Conservation (phyloP, 2,113 vertebrate species). For the Sylvilagus bachmani region DNA sequence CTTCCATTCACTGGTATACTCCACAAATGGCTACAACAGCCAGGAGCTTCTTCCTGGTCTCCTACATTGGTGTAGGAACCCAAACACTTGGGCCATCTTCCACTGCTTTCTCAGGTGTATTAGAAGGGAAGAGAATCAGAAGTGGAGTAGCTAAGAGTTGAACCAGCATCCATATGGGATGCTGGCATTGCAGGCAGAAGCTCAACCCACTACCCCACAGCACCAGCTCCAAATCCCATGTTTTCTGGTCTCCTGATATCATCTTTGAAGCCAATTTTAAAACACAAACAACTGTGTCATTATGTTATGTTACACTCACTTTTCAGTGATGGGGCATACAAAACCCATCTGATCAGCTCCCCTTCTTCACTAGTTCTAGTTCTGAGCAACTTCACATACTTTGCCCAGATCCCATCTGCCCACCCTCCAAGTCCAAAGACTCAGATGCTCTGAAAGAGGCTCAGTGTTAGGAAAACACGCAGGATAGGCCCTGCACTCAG, state of each 20-base stretch:
- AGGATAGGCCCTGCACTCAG: constrained; percentile 16
- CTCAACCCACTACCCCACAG: too few relatives aligned
- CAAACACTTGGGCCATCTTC: too few relatives aligned
- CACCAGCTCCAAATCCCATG: neutral
- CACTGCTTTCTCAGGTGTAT: too few relatives aligned
- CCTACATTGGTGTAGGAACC: too few relatives aligned
- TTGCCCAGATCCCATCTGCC: constrained; percentile 11
- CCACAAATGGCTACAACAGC: too few relatives aligned
- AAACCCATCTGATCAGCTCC: constrained; percentile 36
- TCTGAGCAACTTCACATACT: neutral
- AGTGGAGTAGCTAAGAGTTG: too few relatives aligned
- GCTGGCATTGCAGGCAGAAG: too few relatives aligned
- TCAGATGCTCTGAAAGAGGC: constrained; percentile 22
- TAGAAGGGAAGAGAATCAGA: too few relatives aligned
- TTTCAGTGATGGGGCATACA: neutral
- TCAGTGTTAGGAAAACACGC: neutral
- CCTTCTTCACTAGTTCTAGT: constrained; percentile 17
- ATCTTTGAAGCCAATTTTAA: constrained; percentile 64
- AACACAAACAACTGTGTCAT: neutral
- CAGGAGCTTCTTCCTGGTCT: too few relatives aligned
- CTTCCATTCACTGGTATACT: too few relatives aligned
- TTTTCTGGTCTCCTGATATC: constrained; percentile 4
- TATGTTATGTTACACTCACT: constrained; percentile 15
- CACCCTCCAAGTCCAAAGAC: neutral
- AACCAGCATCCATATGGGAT: too few relatives aligned